A percentile compares a stretch with the other conserved stretches of the same genome.
Evolutionary conservation across 1,140 invertebrate species (phyloP).

Genomic region (Parasteatoda tepidariorum): DNA sequence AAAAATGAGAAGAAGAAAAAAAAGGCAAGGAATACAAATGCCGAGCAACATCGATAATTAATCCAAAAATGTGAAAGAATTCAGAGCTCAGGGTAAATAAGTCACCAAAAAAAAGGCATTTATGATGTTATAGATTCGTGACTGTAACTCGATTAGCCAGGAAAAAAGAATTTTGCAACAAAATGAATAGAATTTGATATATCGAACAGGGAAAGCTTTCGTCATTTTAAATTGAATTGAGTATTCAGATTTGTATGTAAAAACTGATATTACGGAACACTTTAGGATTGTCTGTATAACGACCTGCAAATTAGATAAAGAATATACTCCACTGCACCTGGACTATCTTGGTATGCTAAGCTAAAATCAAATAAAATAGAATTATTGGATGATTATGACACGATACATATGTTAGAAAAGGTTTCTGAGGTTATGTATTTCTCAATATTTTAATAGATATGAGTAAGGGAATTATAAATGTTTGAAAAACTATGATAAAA

Average conservation of each 20-base stretch:
- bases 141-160: slow-evolving; percentile 61
- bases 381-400: slow-evolving; percentile 22
- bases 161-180: background rate
- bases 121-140: slow-evolving; percentile 63
- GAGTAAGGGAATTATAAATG: background rate
- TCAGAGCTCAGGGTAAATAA: background rate
- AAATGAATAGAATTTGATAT: background rate
- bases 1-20: slow-evolving; percentile 66
- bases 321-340: background rate
- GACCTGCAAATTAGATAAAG: slow-evolving; percentile 16
- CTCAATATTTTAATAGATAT: background rate
- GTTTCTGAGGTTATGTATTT: too few relatives aligned
- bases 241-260: slow-evolving; percentile 68
- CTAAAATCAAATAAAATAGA: slow-evolving; percentile 47
- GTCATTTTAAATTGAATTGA: slow-evolving; percentile 62
- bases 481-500: background rate
- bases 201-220: slow-evolving; percentile 55
- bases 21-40: background rate
- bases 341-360: slow-evolving; percentile 40
- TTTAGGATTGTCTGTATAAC: slow-evolving; percentile 62
- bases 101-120: slow-evolving; percentile 15
- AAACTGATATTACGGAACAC: slow-evolving; percentile 65
- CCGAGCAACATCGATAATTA: background rate
- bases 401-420: too few relatives aligned
- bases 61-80: background rate